Evolutionary conservation across 1,140 invertebrate genomes (phyloP), one percentile per base, ranked within the genome.

Genomic region (Bombyx mandarina): DNA sequence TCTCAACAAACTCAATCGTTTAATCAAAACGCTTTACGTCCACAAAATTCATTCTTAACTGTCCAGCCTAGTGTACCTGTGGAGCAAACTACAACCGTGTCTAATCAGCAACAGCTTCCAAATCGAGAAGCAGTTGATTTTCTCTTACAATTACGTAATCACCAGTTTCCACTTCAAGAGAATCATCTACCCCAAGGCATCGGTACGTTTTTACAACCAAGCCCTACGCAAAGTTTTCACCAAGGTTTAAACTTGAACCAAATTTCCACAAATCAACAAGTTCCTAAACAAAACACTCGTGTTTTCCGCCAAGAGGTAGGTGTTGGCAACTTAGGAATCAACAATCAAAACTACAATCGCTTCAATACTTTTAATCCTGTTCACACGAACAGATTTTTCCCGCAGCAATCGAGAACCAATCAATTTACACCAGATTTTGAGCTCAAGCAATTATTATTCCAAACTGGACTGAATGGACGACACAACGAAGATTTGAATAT

Each of bases 401-500:
- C 76, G 18, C 6, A 56, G 1, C 54, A 55, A 45, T 80, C 73
- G 50, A 71, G 67, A 50, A 68, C 68, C 45, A 82, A 77, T 57
- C 75, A 73, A 51, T 76, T 67, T 49, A 81, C 64, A 54, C 58
- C 90, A 1, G 91, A 93, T 44, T 86, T 85, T 46, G 91, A 93
- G 68, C 88, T 93, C 12, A 91, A 92, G 66, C 90, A 90, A 63
- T 77, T 93, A 18, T 76, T 93, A 3, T 89, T 85, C 52, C 90
- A 92, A 71, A 92, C 91, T 43, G 92, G 91, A 9, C 88, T 93
- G 58, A 88, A 88, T 65, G 88, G 89, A 46, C 81, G 87, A 58
- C 87, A 89, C 62, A 90, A 91, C 57, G 92, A 93, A 82, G 93
- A 94, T 71, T 87, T 95, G 42, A 94, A 94, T 74, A 93, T 95